Evolutionary conservation across 2,888 invertebrate species (phyloP).

Genomic region (Pecten maximus): DNA sequence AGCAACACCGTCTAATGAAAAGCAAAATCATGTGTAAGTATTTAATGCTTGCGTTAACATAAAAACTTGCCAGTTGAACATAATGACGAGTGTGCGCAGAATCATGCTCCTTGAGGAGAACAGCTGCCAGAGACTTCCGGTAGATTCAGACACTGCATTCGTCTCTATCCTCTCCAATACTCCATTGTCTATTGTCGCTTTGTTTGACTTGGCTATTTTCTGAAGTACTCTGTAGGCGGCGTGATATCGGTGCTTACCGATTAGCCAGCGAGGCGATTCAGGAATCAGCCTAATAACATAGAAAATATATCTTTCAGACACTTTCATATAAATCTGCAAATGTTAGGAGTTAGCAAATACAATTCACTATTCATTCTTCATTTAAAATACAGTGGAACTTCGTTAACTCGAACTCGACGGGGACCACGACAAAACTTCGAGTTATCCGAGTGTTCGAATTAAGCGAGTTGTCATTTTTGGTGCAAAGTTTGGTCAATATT

Average conservation of each 20-base stretch:
- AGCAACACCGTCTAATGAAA: no score
- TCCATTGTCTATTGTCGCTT: not conserved
- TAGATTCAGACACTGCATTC: constrained; percentile 78
- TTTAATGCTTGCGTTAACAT: not conserved
- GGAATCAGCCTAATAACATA: not conserved
- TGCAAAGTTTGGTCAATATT: no score
- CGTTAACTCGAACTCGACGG: no score
- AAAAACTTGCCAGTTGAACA: constrained; percentile 86
- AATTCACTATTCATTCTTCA: no score
- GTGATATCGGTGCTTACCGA: not conserved
- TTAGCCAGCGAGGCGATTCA: not conserved
- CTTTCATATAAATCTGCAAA: no score
- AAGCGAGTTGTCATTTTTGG: no score
- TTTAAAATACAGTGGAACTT: no score
- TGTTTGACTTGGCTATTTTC: not conserved
- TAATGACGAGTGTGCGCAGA: constrained; percentile 54
- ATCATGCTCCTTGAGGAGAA: constrained; percentile 53
- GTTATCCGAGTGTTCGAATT: no score
- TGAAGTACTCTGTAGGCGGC: not conserved
- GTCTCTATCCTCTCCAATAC: not conserved
- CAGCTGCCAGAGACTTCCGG: constrained; percentile 45
- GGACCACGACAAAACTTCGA: no score
- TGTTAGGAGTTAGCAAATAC: no score
- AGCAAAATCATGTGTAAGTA: no score
- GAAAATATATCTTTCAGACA: no score